Evolutionary conservation across 2,888 invertebrate species (phyloP), one percentile per base, ranked within the genome.

Genomic region (Pollenia angustigena): DNA sequence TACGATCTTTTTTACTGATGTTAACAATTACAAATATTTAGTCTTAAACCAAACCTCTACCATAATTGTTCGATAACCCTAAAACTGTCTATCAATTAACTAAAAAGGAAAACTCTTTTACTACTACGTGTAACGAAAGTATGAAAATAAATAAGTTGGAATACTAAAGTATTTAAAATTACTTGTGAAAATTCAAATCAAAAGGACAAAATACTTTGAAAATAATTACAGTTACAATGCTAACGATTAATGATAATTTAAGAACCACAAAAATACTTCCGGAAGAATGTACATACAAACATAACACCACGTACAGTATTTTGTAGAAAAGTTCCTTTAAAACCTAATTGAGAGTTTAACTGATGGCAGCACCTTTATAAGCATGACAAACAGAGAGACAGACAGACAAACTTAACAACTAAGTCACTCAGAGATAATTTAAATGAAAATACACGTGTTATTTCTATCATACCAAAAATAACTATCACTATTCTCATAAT

Each of bases 251-350:
- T 69, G 85, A 85, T 32, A 32, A 32, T 16, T 64, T 76, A 16
- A 54, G 46, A 68, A 50, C 32, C 58, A 72, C 56, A 68, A 76
- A 82, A 46, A 83, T 71, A 74, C 81, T 87, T 85, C 79, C 84
- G 50, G 50, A 48, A 44, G 18, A 80, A 80, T 44, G 18, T 32
- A 14, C 52, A 52, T n/a, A 48, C 64, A 68, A 50, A 64, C 64
- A 40, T 3, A 32, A 72, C 46, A 54, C 66, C 50, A 46, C 42
- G n/a, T 23, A 46, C 4, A 9, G 18, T 11, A 12, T 46, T 18
- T 32, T 6, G 11, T 7, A 46, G 9, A 40, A 58, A 58, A n/a
- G 40, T 54, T 50, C 42, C 44, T 71, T 75, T 62, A 42, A 56
- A 74, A 46, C 11, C 66, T 66, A 60, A 78, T 76, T 58, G 50